Base-by-base conservation (phyloP, 2,797 vertebrate genomes). In the Notolabrus celidotus region DNA sequence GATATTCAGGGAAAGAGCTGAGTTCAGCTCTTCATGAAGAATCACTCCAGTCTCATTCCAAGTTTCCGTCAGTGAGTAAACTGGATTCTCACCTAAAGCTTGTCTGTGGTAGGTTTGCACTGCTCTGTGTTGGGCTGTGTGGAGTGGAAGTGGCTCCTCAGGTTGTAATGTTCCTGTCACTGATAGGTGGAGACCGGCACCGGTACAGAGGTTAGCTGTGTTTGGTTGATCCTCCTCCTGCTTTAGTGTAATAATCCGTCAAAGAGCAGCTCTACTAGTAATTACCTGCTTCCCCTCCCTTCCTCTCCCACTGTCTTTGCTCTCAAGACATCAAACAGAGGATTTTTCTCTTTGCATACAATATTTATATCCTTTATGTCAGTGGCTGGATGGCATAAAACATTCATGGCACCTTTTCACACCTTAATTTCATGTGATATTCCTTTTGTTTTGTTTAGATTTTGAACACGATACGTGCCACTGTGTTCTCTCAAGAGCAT, bases 281-380 rank as follows among this genome's bases (percentile, higher is more conserved):
- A 94, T 94, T 93, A 92, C 89, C 78, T 80, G 81, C 82, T 88
- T 86, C 86, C 83, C 91, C 91, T 86, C 88, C 89, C 82, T 87
- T 74, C 66, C 71, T 79, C 76, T 81, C 79, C 73, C 82, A 86
- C 89, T 82, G 83, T 90, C 86, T 90, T 85, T 83, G 80, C 86
- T 86, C 86, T 88, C 82, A 84, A 86, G 74, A 92, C 92, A 92
- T 94, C 92, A 94, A 93, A 93, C 79, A 41, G 60, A 72, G 76
- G 78, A 84, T 83, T 89, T 79, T 91, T 88, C 84, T 89, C 80
- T 84, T 86, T 86, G 82, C 92, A 93, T 93, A 77, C 89, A 92
- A 92, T 92, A 94, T 94, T 94, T 90, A 93, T 91, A 82, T 77
- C 76, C 86, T 93, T 93, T 91, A 91, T 91, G 91, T 92, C 88